Conservation (phyloP, 2,888 invertebrate species). For the Chirona hameri region DNA sequence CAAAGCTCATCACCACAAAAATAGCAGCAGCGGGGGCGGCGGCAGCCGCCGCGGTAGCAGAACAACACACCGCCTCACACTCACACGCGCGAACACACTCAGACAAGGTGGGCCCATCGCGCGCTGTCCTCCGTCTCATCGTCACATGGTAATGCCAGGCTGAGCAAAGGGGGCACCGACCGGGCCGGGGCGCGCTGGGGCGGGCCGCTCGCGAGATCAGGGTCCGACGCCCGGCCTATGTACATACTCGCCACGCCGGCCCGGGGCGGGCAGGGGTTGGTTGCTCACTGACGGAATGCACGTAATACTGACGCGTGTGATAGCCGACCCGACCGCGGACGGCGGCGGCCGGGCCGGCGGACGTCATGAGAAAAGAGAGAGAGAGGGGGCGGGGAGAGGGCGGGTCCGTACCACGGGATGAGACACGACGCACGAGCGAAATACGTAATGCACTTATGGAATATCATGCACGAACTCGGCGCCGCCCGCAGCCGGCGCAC, state of each 20-base stretch:
- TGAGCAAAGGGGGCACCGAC: not conserved
- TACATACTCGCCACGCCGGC: no score
- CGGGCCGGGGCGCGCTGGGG: not conserved
- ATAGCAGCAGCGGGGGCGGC: not conserved
- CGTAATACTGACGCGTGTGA: not conserved
- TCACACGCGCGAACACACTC: not conserved
- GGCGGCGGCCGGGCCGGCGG: not conserved
- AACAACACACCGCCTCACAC: not conserved
- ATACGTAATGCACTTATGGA: conserved; percentile 28
- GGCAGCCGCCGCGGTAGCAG: not conserved
- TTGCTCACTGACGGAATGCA: not conserved
- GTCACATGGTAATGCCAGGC: not conserved
- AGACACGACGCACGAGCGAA: not conserved
- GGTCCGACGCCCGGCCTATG: not conserved
- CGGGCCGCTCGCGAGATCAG: not conserved
- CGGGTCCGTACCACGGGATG: not conserved
- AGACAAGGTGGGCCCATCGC: no score
- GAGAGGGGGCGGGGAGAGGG: not conserved
- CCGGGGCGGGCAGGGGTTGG: not conserved
- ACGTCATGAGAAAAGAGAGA: not conserved
- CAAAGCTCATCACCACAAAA: conserved; percentile 24
- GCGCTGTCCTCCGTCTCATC: no score
- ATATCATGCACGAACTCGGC: conserved; percentile 8
- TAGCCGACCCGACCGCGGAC: not conserved
- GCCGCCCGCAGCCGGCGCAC: not conserved